A percentile compares a stretch with the other conserved stretches of the same genome.
These are phyloP conservation scores for Drosophila santomea DNA, from an alignment of 1,140 invertebrate genomes.

Conservation along the genomic window DNA sequence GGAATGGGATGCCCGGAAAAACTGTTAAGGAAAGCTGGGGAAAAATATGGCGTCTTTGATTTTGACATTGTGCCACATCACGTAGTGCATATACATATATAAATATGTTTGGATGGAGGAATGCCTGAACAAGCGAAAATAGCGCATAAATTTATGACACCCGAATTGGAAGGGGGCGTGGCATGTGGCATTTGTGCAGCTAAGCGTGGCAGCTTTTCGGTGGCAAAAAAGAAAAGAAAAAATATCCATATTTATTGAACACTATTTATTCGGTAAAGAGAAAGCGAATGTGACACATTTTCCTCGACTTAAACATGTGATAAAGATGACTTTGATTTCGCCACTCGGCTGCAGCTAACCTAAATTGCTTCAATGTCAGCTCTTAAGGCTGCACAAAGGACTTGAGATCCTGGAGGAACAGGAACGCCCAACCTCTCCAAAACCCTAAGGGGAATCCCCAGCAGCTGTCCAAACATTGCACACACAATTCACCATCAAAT, in stretches of 20 bases:
- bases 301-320: conserved; percentile 69
- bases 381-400: conserved; percentile 56
- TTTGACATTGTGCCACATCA: conserved; percentile 65
- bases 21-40: conserved; percentile 52
- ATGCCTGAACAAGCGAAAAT: conserved; percentile 53
- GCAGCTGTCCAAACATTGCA: conserved; percentile 58
- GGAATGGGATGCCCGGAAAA: background rate
- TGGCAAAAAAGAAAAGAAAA: conserved; percentile 11
- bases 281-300: conserved; percentile 46
- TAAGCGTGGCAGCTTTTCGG: conserved; percentile 62
- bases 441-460: conserved; percentile 29
- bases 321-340: conserved; percentile 77
- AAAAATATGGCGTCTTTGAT: conserved; percentile 75
- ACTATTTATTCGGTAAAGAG: conserved; percentile 67
- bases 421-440: conserved; percentile 3
- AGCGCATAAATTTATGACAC: conserved; percentile 74
- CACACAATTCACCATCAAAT: conserved; percentile 34
- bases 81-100: conserved; percentile 34
- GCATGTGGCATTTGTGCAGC: conserved; percentile 70
- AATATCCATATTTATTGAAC: conserved; percentile 50
- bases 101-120: conserved; percentile 32
- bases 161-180: conserved; percentile 19
- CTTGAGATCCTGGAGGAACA: conserved; percentile 14
- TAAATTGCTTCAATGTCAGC: conserved; percentile 73
- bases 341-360: conserved; percentile 58